phyloP scores from a whole-genome alignment of 1,140 invertebrate genomes.

The Chrysomallon squamiferum region DNA sequence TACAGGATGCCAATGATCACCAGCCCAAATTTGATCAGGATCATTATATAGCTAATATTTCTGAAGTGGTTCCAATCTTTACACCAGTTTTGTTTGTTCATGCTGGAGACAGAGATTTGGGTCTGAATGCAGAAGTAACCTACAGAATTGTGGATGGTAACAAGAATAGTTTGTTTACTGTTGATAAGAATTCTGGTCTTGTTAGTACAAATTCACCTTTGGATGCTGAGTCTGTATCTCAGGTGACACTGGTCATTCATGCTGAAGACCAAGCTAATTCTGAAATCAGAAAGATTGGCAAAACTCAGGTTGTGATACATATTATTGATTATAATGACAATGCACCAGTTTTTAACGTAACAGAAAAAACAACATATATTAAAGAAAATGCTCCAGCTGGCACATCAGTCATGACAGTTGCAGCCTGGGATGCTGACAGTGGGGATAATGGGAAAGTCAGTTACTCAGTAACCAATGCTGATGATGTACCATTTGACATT shows the following conservation, averaged over 20 bases:
- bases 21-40: conserved; percentile 87
- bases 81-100: conserved; percentile 74
- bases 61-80: conserved; percentile 86
- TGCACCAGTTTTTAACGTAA: conserved; percentile 49
- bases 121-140: conserved; percentile 77
- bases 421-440: conserved; percentile 85
- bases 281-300: conserved; percentile 78
- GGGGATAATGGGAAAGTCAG: conserved; percentile 95
- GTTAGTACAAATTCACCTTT: conserved; percentile 75
- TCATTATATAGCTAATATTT: conserved; percentile 85
- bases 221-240: conserved; percentile 46
- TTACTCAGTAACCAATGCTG: conserved; percentile 89
- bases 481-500: conserved; percentile 87
- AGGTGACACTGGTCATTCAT: conserved; percentile 41
- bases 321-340: conserved; percentile 62
- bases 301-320: conserved; percentile 52
- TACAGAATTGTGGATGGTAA: conserved; percentile 74
- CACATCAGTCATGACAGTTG: conserved; percentile 80
- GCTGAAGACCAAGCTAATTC: conserved; percentile 75
- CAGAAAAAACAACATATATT: conserved; percentile 54
- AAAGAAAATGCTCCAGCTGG: conserved; percentile 86
- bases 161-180: conserved; percentile 43
- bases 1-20: conserved; percentile 85
- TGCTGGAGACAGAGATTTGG: conserved; percentile 70
- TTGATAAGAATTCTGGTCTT: conserved; percentile 77